Conservation (phyloP, 2,113 vertebrate genomes). For the Micromys minutus region DNA sequence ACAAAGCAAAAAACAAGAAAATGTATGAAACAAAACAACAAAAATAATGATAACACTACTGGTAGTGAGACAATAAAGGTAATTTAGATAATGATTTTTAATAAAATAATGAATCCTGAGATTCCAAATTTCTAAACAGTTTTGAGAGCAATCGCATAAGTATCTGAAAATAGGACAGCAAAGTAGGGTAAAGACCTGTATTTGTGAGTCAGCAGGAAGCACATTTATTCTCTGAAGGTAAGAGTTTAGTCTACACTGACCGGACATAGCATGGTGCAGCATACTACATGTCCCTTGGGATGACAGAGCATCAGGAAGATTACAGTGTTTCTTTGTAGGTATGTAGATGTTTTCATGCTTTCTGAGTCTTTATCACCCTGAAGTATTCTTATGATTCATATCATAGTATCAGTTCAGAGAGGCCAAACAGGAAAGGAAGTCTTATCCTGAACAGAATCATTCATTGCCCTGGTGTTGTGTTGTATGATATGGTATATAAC, state of each 20-base stretch:
- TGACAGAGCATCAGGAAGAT: background rate
- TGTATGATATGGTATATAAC: too few relatives aligned
- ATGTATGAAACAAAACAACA: background rate
- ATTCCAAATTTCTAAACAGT: background rate
- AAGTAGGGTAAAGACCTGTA: background rate
- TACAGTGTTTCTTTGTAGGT: background rate
- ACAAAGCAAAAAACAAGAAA: background rate
- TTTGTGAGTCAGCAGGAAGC: background rate
- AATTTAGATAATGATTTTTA: background rate
- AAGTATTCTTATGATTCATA: background rate
- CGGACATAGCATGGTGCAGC: accelerated
- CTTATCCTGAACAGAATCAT: background rate
- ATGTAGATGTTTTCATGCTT: background rate
- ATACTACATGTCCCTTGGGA: background rate
- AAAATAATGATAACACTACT: background rate
- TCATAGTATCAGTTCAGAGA: background rate
- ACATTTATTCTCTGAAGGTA: background rate
- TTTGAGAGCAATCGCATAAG: background rate
- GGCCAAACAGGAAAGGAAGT: background rate
- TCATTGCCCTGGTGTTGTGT: background rate
- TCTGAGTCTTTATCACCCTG: background rate
- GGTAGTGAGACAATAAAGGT: background rate
- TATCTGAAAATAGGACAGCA: background rate
- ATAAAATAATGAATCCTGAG: background rate
- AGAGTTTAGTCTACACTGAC: background rate